A percentile compares a stretch with the other conserved stretches of the same genome.
phyloP scores from a whole-genome alignment of 2,888 invertebrate genomes.

The Agrochola lychnidis region DNA sequence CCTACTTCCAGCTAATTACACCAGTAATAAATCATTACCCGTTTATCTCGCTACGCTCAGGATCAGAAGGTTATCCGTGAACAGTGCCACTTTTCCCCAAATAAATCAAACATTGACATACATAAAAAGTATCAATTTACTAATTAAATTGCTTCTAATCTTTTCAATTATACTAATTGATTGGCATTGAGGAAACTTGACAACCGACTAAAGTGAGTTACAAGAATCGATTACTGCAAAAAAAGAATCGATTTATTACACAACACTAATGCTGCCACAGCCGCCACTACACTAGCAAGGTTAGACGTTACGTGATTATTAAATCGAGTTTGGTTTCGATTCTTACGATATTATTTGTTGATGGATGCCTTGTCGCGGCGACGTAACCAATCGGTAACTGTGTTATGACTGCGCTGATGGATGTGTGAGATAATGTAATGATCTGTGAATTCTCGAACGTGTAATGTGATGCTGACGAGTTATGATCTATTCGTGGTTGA shows the following conservation, averaged over 20 bases:
- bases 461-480: constrained; percentile 41
- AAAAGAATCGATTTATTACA: constrained; percentile 65
- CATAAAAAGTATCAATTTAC: constrained; percentile 31
- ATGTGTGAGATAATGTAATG: constrained; percentile 62
- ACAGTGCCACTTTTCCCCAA: constrained; percentile 45
- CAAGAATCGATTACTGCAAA: constrained; percentile 59
- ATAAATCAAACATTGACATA: constrained; percentile 58
- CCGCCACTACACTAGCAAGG: constrained; percentile 75
- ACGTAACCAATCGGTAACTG: constrained; percentile 70
- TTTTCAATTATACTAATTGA: constrained; percentile 63
- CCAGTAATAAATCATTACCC: constrained; percentile 60
- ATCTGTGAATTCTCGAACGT: constrained; percentile 49
- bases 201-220: constrained; percentile 25
- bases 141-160: constrained; percentile 56
- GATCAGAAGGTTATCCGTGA: constrained; percentile 62
- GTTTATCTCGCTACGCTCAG: constrained; percentile 50
- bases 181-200: constrained; percentile 45
- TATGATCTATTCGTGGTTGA: constrained; percentile 24
- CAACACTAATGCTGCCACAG: constrained; percentile 59
- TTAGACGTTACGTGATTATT: constrained; percentile 77
- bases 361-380: constrained; percentile 68
- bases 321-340: constrained; percentile 72
- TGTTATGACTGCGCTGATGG: constrained; percentile 64
- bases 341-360: constrained; percentile 71
- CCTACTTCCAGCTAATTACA: constrained; percentile 63